Conservation (phyloP, 2,113 vertebrate genomes). For the Oostethus manadensis region DNA sequence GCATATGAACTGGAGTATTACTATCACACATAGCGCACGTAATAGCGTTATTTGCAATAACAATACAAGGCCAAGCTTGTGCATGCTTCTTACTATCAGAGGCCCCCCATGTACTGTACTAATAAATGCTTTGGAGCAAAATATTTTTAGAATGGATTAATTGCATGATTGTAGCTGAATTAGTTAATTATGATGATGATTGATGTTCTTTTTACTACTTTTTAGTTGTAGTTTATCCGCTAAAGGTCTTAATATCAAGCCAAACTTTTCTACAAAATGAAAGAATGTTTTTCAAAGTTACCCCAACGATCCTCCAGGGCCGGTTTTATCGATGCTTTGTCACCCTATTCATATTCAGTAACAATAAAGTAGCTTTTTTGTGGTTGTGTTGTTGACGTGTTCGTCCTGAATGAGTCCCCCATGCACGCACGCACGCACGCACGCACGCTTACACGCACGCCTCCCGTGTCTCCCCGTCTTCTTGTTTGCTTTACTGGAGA, state of each 20-base stretch:
- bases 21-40: slow-evolving; percentile 27
- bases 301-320: slow-evolving; percentile 50
- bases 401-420: slow-evolving; percentile 22
- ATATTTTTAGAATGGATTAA: slow-evolving; percentile 21
- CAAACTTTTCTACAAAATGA: slow-evolving; percentile 59
- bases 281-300: slow-evolving; percentile 52
- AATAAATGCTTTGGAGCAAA: slow-evolving; percentile 16
- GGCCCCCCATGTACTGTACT: slow-evolving; percentile 24
- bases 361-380: slow-evolving; percentile 43
- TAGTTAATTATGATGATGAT: not conserved
- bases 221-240: slow-evolving; percentile 36
- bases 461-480: slow-evolving; percentile 13
- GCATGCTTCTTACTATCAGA: slow-evolving; percentile 54
- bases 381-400: slow-evolving; percentile 27
- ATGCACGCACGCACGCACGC: not conserved
- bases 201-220: too few species aligned
- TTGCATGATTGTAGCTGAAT: slow-evolving; percentile 38
- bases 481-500: slow-evolving; percentile 4
- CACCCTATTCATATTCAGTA: slow-evolving; percentile 40
- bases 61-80: slow-evolving; percentile 22
- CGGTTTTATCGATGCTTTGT: slow-evolving; percentile 65
- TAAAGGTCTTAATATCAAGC: slow-evolving; percentile 59
- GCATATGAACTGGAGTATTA: slow-evolving; percentile 36
- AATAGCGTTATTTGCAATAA: slow-evolving; percentile 31
- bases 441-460: too few species aligned